phyloP scores from a whole-genome alignment of 2,113 vertebrate species.

The Thunnus maccoyii region DNA sequence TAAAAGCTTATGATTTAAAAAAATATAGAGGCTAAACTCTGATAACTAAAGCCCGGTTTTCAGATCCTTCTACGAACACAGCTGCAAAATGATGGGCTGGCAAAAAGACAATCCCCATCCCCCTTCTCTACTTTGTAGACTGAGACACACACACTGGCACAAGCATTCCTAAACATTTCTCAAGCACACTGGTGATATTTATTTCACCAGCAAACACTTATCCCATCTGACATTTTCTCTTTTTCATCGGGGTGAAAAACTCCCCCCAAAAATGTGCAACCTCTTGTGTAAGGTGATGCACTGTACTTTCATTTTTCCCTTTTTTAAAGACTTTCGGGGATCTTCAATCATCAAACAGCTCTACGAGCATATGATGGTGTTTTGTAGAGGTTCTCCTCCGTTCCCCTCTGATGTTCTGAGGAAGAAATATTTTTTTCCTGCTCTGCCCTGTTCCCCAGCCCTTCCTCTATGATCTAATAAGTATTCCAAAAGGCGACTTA shows the following conservation, averaged over 20 bases:
- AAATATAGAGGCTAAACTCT: slow-evolving; percentile 58
- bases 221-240: slow-evolving; percentile 12
- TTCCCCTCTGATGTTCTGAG: too few relatives aligned
- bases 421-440: not conserved
- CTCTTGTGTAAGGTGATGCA: not conserved
- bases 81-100: slow-evolving; percentile 63
- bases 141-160: slow-evolving; percentile 2
- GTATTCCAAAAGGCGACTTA: slow-evolving; percentile 22
- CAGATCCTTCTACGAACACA: slow-evolving; percentile 46
- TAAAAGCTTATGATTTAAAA: slow-evolving; percentile 63
- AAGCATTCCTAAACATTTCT: slow-evolving; percentile 10
- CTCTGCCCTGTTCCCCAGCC: not conserved
- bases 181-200: not conserved
- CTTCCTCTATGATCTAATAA: slow-evolving; percentile 34
- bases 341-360: not conserved
- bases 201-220: slow-evolving; percentile 33
- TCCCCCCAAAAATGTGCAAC: not conserved
- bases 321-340: not conserved
- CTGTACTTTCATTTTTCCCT: slow-evolving; percentile 1
- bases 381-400: not conserved
- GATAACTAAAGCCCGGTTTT: slow-evolving; percentile 64
- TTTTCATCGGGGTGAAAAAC: slow-evolving; percentile 10
- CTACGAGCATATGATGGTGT: not conserved
- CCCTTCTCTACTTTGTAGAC: not conserved
- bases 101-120: slow-evolving; percentile 64